Evolutionary conservation across 2,888 invertebrate genomes (phyloP), one percentile per base, ranked within the genome.

Genomic region (Clepsis dumicolana): DNA sequence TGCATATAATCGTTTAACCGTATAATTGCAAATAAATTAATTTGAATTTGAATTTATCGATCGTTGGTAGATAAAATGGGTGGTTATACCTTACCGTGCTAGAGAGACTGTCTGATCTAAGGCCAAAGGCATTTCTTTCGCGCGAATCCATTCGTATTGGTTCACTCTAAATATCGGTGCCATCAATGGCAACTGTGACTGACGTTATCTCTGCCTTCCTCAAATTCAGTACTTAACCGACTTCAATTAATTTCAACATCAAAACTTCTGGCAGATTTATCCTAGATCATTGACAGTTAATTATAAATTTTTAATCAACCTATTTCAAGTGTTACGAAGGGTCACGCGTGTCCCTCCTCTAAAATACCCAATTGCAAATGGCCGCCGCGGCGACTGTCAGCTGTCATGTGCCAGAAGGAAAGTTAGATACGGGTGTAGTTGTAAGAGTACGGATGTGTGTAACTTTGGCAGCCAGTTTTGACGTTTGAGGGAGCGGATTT

Each of bases 361-460:
- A 48, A 48, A 48, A 48, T 21, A 44, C 44, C 44, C 10, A 21
- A 48, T 48, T 21, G 4, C 10, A 48, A 48, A 48, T 48, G 48
- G 48, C 48, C 48, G 48, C 48, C 21, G 12, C 12, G 4, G 21
- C 21, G 21, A 12, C 48, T 48, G 48, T 48, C 48, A 48, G 10
- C 41, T 41, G 41, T 48, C 21, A 48, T 4, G 21, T 21, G 4
- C 48, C 48, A 4, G 21, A 3, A 21, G 21, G 21, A 48, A 48
- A 48, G 48, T 21, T 48, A 48, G 48, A 12, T 48, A 21, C 21
- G 48, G 21, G 14, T 41, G 21, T 48, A 21, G 2, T 16, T 16
- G 41, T 8, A 44, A 44, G 7, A 16, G n/a, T 16, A 16, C 41
- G 18, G 41, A 41, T 41, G 41, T 16, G n/a, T 12, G 29, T 44